A percentile compares a stretch with the other conserved stretches of the same genome.
Conservation (phyloP, 1,140 invertebrate genomes). For the Archivesica marissinica region DNA sequence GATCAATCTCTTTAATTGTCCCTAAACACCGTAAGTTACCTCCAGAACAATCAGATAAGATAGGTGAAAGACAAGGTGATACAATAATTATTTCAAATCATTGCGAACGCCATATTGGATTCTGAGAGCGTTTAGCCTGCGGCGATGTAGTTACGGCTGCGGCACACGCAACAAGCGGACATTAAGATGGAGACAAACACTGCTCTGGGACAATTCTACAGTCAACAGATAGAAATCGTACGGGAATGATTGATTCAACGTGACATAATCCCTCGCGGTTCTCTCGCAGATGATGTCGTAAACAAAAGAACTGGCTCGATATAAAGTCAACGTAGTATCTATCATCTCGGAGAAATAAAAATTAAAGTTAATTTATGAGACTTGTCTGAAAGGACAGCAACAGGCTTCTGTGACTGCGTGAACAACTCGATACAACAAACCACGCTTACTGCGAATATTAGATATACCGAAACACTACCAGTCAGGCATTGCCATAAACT, state of each 20-base stretch:
- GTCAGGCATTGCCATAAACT: too few relatives aligned
- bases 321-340: neutral
- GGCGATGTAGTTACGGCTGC: conserved; percentile 37
- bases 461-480: too few relatives aligned
- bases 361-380: conserved; percentile 48
- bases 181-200: conserved; percentile 15
- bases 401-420: too few relatives aligned
- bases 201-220: conserved; percentile 46
- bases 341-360: conserved; percentile 14
- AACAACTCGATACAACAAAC: too few relatives aligned
- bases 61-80: conserved; percentile 47
- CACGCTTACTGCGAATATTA: too few relatives aligned
- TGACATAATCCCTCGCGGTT: conserved; percentile 50
- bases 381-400: conserved; percentile 18
- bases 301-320: conserved; percentile 49
- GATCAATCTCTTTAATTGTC: conserved; percentile 60
- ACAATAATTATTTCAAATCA: conserved; percentile 60
- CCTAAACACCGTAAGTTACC: conserved; percentile 58
- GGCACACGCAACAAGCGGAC: conserved; percentile 42
- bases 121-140: conserved; percentile 22
- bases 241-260: conserved; percentile 41
- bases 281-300: conserved; percentile 40
- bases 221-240: conserved; percentile 29
- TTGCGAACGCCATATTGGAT: conserved; percentile 50
- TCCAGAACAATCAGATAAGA: conserved; percentile 51